Evolutionary conservation across 2,113 vertebrate species (phyloP), one percentile per base, ranked within the genome.

Genomic region (Hippotragus niger): DNA sequence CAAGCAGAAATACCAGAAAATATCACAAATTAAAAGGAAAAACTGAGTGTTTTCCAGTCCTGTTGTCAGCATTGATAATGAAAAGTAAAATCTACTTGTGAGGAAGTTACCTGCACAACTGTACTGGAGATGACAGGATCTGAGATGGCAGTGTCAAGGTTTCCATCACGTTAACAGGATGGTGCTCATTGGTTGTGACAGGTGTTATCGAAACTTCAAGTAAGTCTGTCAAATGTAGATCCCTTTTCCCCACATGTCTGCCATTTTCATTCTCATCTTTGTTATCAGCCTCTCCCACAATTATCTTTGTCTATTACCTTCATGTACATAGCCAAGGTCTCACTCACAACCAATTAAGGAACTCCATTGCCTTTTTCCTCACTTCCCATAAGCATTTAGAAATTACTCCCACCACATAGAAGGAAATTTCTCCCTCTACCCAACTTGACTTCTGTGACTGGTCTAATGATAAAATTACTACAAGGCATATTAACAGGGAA

Each of bases 131-230:
- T 27, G 88, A 57, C 58, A 95, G 60, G 53, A 96, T 96, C 33
- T 1, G 31, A 98, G 93, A 67, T 8, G 3, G 78, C 93, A 87
- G 67, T 5, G 0, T 17, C 67, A 85, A 95, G 91, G 78, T 57
- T 93, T 91, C 90, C 84, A 31, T 81, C 0, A 0, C 53, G 21
- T 74, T 95, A 97, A 83, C n/a, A 83, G 84, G 47, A 29, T 93
- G 95, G 96, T 64, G 52, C 25, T 98, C 96, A 98, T 95, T 0
- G 0, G 31, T 86, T 90, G 29, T 97, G 98, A 88, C 98, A 98
- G 95, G 36, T n/a, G 5, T 36, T 93, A 94, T 27, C 60, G 92
- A 98, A 98, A 97, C 78, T 86, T 96, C 76, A 78, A 91, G 7
- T 36, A 78, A 62, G n/a, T 62, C 94, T 98, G 90, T 97, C 92